Base-by-base conservation (phyloP, 2,797 vertebrate species). In the Taenioides sp. region DNA sequence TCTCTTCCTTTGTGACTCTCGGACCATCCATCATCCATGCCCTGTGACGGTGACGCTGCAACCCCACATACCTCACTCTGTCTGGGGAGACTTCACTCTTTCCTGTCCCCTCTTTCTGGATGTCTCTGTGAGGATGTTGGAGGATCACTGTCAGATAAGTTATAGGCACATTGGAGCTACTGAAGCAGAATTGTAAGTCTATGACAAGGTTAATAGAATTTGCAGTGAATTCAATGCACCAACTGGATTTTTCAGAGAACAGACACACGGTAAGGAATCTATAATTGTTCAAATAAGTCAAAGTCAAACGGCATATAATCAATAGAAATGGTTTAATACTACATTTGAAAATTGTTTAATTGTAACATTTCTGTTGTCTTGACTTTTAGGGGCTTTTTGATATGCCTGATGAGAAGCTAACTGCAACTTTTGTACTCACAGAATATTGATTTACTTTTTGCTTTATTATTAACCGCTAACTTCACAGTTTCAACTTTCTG, bases 1-100 rank as follows among this genome's bases (percentile, higher is more conserved):
- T 83, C 74, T 79, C 79, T 84, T 86, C 80, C 83, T 78, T 70
- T 27, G 3, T 57, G 65, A 22, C 54, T 77, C 70, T 70, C 64
- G 59, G 78, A 82, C 47, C 23, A 80, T 84, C 75, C 67, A 77
- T 86, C 74, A 65, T 43, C 70, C 31, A 7, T 63, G 5, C 69
- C 12, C 16, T 66, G 69, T 75, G 70, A 80, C 74, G 69, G 43
- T 67, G 61, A 70, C 68, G 31, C 65, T 70, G 69, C 63, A 71
- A 60, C 31, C 37, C 22, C 11, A 63, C 69, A 3, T 62, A 63
- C 66, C 62, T 18, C 50, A 14, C 63, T 76, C 66, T 74, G 60
- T 73, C 49, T 6, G 2, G 61, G n/a, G 31, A 50, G 14, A 3
- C 9, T 31, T 64, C 22, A 66, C 12, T 17, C 22, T 66, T 72